Conservation (phyloP, 2,113 vertebrate genomes). For the Chlamydotis undulata region DNA sequence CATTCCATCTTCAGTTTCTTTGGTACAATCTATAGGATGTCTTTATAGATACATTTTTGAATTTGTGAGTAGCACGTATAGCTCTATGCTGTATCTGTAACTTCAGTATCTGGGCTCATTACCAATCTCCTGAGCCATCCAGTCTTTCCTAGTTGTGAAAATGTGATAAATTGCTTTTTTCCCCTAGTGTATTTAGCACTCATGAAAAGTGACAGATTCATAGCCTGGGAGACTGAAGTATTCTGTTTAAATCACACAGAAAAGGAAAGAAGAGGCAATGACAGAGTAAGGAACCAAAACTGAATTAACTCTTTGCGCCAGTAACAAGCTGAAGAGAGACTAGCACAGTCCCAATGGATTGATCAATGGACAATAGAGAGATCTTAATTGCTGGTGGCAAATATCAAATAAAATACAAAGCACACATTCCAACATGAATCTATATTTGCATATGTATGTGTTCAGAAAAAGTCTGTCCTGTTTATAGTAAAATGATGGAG, state of each 20-base stretch:
- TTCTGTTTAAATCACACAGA: background rate
- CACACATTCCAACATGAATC: rapidly evolving
- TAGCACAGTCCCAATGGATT: background rate
- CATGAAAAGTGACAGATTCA: slow-evolving; percentile 26
- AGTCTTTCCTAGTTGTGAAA: slow-evolving; percentile 24
- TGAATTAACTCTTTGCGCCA: background rate
- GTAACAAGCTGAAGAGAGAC: background rate
- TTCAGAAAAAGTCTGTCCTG: background rate
- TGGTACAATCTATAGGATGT: background rate
- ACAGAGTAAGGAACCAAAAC: background rate
- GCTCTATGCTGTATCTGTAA: background rate
- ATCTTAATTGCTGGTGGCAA: background rate
- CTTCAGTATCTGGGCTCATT: background rate
- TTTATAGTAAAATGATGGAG: background rate
- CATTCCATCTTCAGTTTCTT: background rate
- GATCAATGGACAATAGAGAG: background rate
- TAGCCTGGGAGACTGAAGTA: background rate
- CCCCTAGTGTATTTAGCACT: slow-evolving; percentile 32
- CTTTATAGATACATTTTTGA: background rate
- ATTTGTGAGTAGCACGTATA: background rate
- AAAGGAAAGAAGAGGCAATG: background rate
- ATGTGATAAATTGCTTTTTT: slow-evolving; percentile 21
- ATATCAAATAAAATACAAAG: background rate
- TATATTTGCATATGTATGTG: background rate
- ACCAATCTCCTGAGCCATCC: background rate